Percentiles rank a stretch among this genome's conserved stretches.
Conservation (phyloP, 2,888 invertebrate species). For the Sesia bembeciformis region DNA sequence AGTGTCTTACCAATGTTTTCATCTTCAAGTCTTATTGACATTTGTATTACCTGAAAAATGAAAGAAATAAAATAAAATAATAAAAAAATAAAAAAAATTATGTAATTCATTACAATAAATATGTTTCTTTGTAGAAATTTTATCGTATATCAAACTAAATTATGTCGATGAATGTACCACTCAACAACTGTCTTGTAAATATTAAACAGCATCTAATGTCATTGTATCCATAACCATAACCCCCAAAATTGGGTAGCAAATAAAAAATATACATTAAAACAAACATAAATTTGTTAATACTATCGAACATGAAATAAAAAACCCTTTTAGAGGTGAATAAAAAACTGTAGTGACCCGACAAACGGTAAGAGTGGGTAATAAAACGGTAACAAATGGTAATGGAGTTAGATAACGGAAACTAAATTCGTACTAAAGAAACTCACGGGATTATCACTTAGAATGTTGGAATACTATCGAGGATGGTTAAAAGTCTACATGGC, state of each 20-base stretch:
- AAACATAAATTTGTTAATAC: not conserved
- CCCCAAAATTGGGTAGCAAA: not conserved
- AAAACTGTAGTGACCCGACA: constrained; percentile 4
- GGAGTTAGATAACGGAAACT: constrained; percentile 3
- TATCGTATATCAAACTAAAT: too few species aligned
- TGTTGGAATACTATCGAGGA: not conserved
- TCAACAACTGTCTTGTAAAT: too few species aligned
- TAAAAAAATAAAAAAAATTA: too few species aligned
- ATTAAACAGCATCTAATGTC: too few species aligned
- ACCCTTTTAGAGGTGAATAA: not conserved
- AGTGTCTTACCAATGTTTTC: too few species aligned
- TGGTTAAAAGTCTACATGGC: too few species aligned
- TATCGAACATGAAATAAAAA: not conserved
- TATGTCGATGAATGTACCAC: too few species aligned
- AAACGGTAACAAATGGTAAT: constrained; percentile 14
- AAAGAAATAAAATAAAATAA: too few species aligned
- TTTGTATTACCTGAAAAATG: too few species aligned
- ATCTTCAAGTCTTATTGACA: too few species aligned
- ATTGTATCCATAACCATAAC: not conserved
- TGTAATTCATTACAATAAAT: too few species aligned
- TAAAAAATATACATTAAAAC: not conserved
- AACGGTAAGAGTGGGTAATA: constrained; percentile 11
- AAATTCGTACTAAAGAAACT: not conserved
- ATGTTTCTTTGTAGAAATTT: too few species aligned
- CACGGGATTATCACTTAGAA: not conserved